Evolutionary conservation across 1,140 invertebrate species (phyloP).

Genomic region (Cataglyphis hispanica): DNA sequence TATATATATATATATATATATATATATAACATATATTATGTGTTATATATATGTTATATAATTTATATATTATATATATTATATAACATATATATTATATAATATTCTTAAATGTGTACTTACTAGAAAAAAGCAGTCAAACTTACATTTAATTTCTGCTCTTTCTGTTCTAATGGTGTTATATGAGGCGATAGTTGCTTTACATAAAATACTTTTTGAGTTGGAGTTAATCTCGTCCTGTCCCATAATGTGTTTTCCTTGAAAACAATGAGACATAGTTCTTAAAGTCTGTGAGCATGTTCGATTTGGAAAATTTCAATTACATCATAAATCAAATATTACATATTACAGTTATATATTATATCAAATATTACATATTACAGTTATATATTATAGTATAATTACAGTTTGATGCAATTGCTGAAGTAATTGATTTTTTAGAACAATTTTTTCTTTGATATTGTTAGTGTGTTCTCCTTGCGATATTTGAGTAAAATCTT

Average conservation of each 20-base stretch:
- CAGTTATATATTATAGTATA: too few species aligned
- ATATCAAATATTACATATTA: too few species aligned
- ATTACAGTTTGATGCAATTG: conserved; percentile 70
- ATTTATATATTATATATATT: too few species aligned
- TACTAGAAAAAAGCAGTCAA: background rate
- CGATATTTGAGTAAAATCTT: conserved; percentile 76
- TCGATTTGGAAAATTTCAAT: conserved; percentile 16
- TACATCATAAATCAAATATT: background rate
- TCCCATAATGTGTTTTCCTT: conserved; percentile 79
- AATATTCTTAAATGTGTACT: conserved; percentile 24
- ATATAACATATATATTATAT: conserved; percentile 50
- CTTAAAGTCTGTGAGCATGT: background rate
- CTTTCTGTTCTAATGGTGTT: conserved; percentile 29
- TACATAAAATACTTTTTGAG: conserved; percentile 74
- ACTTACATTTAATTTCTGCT: conserved; percentile 34
- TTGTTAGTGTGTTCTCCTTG: conserved; percentile 23
- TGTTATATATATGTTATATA: too few species aligned
- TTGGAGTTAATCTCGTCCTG: conserved; percentile 61
- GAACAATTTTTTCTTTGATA: conserved; percentile 49
- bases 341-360: too few species aligned
- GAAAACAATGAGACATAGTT: conserved; percentile 28
- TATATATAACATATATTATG: too few species aligned
- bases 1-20: too few species aligned
- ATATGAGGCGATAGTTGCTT: conserved; percentile 63
- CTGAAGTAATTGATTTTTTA: conserved; percentile 74